A percentile compares a stretch with the other conserved stretches of the same genome.
Evolutionary conservation across 2,888 invertebrate genomes (phyloP).

Genomic region (Chymomyza fuscimana): DNA sequence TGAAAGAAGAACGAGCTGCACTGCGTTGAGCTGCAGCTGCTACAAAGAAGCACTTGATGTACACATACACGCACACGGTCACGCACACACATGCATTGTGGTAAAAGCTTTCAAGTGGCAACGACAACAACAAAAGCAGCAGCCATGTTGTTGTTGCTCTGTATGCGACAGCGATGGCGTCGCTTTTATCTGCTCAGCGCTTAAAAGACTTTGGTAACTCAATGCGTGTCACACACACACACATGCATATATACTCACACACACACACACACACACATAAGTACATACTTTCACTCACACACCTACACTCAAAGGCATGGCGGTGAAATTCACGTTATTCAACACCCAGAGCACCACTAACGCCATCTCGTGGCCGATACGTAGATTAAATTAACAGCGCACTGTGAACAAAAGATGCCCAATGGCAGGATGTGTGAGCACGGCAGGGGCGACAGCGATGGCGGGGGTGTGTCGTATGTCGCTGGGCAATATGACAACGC

Average conservation of each 20-base stretch:
- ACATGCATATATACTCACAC: slow-evolving; percentile 35
- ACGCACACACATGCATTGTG: slow-evolving; percentile 50
- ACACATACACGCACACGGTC: slow-evolving; percentile 29
- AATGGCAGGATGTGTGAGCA: background rate
- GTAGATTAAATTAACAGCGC: slow-evolving; percentile 76
- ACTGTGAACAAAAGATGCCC: slow-evolving; percentile 40
- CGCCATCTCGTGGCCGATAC: slow-evolving; percentile 77
- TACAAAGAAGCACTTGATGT: slow-evolving; percentile 68
- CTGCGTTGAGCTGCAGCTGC: slow-evolving; percentile 20
- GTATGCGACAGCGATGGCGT: slow-evolving; percentile 19
- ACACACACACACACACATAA: slow-evolving; percentile 20
- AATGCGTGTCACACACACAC: slow-evolving; percentile 52
- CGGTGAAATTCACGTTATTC: slow-evolving; percentile 58
- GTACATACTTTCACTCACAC: slow-evolving; percentile 10
- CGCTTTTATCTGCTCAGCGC: slow-evolving; percentile 48
- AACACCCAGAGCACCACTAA: slow-evolving; percentile 60
- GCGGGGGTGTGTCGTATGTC: too few species aligned
- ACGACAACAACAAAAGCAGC: slow-evolving; percentile 50
- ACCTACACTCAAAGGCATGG: slow-evolving; percentile 19
- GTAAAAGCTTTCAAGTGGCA: slow-evolving; percentile 73
- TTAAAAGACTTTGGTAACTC: slow-evolving; percentile 55
- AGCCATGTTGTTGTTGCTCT: slow-evolving; percentile 11
- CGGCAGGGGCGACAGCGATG: too few species aligned
- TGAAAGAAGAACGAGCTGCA: slow-evolving; percentile 34
- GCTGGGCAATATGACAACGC: slow-evolving; percentile 6